A percentile compares a stretch with the other conserved stretches of the same genome.
Evolutionary conservation across 2,113 vertebrate genomes (phyloP).

Genomic region (Atractosteus spatula): DNA sequence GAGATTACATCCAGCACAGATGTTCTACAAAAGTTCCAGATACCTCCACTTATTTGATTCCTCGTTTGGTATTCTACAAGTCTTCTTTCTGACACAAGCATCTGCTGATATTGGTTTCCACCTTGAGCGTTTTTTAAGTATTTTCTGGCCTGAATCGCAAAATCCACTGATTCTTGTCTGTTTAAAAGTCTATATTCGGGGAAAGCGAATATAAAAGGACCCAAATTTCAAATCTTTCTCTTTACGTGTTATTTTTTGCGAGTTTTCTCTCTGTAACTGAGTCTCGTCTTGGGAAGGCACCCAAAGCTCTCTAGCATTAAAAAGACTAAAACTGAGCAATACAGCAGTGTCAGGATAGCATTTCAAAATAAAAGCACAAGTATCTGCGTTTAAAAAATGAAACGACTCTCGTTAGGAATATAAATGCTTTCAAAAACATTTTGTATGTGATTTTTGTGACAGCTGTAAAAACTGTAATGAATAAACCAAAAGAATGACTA

Average conservation of each 20-base stretch:
- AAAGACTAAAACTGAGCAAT: slow-evolving; percentile 17
- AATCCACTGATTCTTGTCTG: slow-evolving; percentile 3
- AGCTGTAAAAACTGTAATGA: slow-evolving; percentile 49
- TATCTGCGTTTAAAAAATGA: slow-evolving; percentile 11
- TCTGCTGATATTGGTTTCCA: too few relatives aligned
- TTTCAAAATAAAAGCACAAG: slow-evolving; percentile 42
- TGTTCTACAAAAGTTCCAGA: too few relatives aligned
- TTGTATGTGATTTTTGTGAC: slow-evolving; percentile 59
- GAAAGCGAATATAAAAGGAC: slow-evolving; percentile 23
- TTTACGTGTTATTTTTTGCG: slow-evolving; percentile 20
- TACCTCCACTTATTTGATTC: too few relatives aligned
- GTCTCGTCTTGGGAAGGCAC: slow-evolving; percentile 25
- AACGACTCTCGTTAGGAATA: slow-evolving; percentile 28
- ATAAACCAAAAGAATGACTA: slow-evolving; percentile 48
- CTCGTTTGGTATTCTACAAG: too few relatives aligned
- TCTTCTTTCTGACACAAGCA: too few relatives aligned
- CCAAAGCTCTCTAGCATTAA: slow-evolving; percentile 40
- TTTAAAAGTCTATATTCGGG: slow-evolving; percentile 17
- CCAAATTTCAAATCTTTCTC: slow-evolving; percentile 11
- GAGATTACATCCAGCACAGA: too few relatives aligned
- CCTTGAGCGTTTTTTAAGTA: not conserved
- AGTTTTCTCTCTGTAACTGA: slow-evolving; percentile 16
- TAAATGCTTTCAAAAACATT: slow-evolving; percentile 39
- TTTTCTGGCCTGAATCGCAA: not conserved
- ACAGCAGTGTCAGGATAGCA: slow-evolving; percentile 20